Base-by-base conservation (phyloP, 2,888 invertebrate species). In the Melieria omissa region DNA sequence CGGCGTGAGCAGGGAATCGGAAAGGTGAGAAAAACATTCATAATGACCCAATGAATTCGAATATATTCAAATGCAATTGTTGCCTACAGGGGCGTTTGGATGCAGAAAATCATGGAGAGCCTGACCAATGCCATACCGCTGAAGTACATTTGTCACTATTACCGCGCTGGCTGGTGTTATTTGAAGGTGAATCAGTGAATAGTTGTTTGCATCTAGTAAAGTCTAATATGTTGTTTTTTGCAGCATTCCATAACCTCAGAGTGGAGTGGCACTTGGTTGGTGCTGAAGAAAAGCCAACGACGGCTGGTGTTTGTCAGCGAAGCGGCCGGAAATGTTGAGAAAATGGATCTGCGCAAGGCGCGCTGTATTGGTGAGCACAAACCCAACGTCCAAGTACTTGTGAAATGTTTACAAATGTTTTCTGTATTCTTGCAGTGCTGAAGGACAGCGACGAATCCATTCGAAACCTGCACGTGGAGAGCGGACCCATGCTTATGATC, bases 101-200 rank as follows among this genome's bases (percentile, higher is more conserved):
- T 94, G 86, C 94, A 94, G 83, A 93, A 92, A 82, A 88, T 95
- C 41, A 89, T 93, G 1, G 93, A 95, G 83, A 91, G 92, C 78
- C 86, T 94, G 29, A 93, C 93, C 0, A 88, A 89, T 45, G 89
- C 89, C n/a, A 91, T 93, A 82, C 91, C 93, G 1, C 86, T 90
- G 0, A 91, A 91, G 80, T 90, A 93, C 73, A 91, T 92, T 0
- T 88, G 92, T 2, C 93, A 93, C 82, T 93, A 91, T 79, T 92
- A 91, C 14, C 88, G 93, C 81, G 92, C 92, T 77, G 95, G 95
- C 42, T 95, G 95, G 94, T 93, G 93, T 78, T 95, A 93, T 83
- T 87, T 95, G 74, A 92, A 91, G 90, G 29, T 29, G 3, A 29
- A 29, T 29, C 29, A 2, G 92, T 91, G 77, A 2, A 29, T 29